Conservation (phyloP, 1,140 invertebrate species). For the Plectrocnemia conspersa region DNA sequence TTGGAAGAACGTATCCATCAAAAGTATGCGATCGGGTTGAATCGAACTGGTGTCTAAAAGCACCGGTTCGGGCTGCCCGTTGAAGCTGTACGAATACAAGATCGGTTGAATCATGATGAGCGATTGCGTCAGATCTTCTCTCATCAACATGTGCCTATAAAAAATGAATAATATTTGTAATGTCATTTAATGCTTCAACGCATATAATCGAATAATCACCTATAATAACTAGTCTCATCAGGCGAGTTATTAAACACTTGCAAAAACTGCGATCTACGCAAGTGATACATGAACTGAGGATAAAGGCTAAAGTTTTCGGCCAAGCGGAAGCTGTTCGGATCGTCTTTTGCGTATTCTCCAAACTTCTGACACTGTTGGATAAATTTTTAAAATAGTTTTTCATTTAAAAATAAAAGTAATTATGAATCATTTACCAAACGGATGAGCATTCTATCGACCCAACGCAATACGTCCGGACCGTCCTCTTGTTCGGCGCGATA, state of each 20-base stretch:
- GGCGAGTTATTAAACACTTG: conserved; percentile 99
- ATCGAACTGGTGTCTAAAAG: conserved; percentile 96
- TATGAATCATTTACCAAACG: conserved; percentile 65
- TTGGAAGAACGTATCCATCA: conserved; percentile 99
- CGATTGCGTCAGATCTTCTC: conserved; percentile 95
- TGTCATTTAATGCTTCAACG: conserved; percentile 21
- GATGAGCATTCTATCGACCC: conserved; percentile 98
- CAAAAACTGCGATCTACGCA: conserved; percentile 96
- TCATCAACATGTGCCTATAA: conserved; percentile 90
- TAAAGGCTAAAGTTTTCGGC: conserved; percentile 96
- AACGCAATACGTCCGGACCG: conserved; percentile 93
- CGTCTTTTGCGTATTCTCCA: conserved; percentile 96
- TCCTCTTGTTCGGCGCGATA: conserved; percentile 95
- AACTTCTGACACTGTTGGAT: conserved; percentile 93
- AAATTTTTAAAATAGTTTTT: conserved; percentile 15
- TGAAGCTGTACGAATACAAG: conserved; percentile 97
- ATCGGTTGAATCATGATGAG: conserved; percentile 99
- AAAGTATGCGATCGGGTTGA: conserved; percentile 91
- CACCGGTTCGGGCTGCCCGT: conserved; percentile 95
- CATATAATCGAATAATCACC: conserved; percentile 52
- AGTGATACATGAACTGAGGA: conserved; percentile 99
- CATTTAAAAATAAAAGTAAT: background rate
- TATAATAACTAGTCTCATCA: conserved; percentile 99
- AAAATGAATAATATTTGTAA: conserved; percentile 19
- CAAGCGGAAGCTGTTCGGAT: conserved; percentile 92